Percentiles rank a stretch among this genome's conserved stretches.
Evolutionary conservation across 2,888 invertebrate species (phyloP).

Genomic region (Cosmorhoe ocellata): DNA sequence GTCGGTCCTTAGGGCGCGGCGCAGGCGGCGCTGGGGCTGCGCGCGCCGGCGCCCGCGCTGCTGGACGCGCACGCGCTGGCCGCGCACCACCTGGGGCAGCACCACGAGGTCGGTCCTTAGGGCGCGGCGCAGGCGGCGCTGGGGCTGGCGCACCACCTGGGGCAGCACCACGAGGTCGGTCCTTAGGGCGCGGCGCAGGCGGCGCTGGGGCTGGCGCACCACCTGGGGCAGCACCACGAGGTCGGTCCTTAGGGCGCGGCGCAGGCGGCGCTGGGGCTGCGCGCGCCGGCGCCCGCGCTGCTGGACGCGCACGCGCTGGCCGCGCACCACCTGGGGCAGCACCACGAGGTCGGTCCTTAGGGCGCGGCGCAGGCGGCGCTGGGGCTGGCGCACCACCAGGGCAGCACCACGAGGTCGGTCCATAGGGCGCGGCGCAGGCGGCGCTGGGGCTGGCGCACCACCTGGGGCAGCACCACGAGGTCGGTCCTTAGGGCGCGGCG

Average conservation of each 20-base stretch:
- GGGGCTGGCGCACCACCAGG: too few species aligned
- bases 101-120: too few species aligned
- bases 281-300: slow-evolving; percentile 58
- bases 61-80: slow-evolving; percentile 57
- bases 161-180: too few species aligned
- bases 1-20: slow-evolving; percentile 86
- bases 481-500: slow-evolving; percentile 84
- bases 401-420: too few species aligned
- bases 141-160: too few species aligned
- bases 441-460: slow-evolving; percentile 93
- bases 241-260: slow-evolving; percentile 86
- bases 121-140: too few species aligned
- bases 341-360: too few species aligned
- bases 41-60: slow-evolving; percentile 58
- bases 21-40: slow-evolving; percentile 51
- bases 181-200: slow-evolving; percentile 87
- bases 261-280: slow-evolving; percentile 51
- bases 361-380: too few species aligned
- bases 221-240: slow-evolving; percentile 90
- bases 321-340: slow-evolving; percentile 12
- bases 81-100: slow-evolving; percentile 19
- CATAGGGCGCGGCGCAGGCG: slow-evolving; percentile 87
- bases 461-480: slow-evolving; percentile 92
- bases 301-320: slow-evolving; percentile 57
- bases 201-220: slow-evolving; percentile 94